phyloP scores from a whole-genome alignment of 2,797 vertebrate species.

The Euthynnus affinis region DNA sequence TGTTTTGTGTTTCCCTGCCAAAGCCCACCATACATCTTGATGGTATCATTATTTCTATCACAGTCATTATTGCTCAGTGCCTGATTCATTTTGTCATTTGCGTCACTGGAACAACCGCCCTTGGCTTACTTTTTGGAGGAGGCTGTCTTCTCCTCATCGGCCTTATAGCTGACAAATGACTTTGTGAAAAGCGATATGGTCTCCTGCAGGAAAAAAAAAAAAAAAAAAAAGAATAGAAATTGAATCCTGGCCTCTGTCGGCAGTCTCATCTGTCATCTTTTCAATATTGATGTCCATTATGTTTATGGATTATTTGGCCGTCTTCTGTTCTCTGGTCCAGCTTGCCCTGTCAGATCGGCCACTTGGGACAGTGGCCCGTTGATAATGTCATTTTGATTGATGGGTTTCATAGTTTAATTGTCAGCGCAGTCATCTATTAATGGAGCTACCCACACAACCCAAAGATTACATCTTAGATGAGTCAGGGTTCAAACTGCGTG shows the following conservation, averaged over 20 bases:
- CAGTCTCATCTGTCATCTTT: conserved; percentile 83
- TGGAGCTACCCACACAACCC: conserved; percentile 55
- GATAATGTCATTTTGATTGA: conserved; percentile 80
- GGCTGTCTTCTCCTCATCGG: conserved; percentile 67
- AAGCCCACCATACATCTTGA: conserved; percentile 58
- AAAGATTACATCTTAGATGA: conserved; percentile 60
- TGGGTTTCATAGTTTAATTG: conserved; percentile 80
- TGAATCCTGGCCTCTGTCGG: conserved; percentile 75
- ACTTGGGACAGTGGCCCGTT: conserved; percentile 69
- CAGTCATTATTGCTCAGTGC: conserved; percentile 59
- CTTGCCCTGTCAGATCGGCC: conserved; percentile 69
- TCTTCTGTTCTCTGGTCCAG: conserved; percentile 69
- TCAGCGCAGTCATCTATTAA: conserved; percentile 68
- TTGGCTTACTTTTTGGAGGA: conserved; percentile 72
- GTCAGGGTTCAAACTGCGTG: conserved; percentile 55
- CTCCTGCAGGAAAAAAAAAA: conserved; percentile 51
- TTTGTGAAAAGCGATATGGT: conserved; percentile 73
- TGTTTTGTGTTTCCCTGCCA: conserved; percentile 42
- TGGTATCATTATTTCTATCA: conserved; percentile 71
- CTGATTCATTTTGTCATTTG: conserved; percentile 77
- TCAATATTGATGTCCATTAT: conserved; percentile 83
- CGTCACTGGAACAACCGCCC: conserved; percentile 73
- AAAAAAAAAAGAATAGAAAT: conserved; percentile 74
- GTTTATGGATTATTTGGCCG: conserved; percentile 79
- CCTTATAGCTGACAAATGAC: conserved; percentile 77